Conservation (phyloP, 2,888 invertebrate genomes). For the Drosophila paramelanica region DNA sequence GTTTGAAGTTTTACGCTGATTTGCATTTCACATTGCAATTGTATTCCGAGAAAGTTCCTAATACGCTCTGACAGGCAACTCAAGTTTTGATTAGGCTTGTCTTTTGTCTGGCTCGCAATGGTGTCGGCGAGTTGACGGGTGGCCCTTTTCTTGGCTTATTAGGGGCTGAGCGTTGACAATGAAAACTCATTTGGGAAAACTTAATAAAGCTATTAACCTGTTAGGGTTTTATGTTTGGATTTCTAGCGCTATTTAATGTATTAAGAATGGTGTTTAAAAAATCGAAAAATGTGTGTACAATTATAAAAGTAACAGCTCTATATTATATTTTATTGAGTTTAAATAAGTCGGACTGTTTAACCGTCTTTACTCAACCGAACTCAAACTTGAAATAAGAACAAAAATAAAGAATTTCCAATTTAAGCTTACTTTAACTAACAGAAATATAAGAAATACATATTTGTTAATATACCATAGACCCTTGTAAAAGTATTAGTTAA, state of each 20-base stretch:
- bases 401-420: too few species aligned
- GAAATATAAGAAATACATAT: too few species aligned
- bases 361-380: too few species aligned
- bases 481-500: not conserved
- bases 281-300: too few species aligned
- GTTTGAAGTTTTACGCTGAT: conserved; percentile 72
- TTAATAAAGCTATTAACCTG: conserved; percentile 36
- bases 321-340: too few species aligned
- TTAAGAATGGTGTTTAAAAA: too few species aligned
- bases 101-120: conserved; percentile 43
- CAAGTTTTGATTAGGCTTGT: conserved; percentile 49
- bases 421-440: too few species aligned
- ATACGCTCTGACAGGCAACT: conserved; percentile 20
- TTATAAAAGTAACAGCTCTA: too few species aligned
- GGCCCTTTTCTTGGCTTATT: conserved; percentile 49
- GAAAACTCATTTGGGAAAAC: conserved; percentile 11
- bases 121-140: conserved; percentile 63
- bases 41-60: conserved; percentile 17
- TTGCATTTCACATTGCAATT: conserved; percentile 58
- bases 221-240: conserved; percentile 5
- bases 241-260: too few species aligned
- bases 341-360: too few species aligned
- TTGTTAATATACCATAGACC: too few species aligned
- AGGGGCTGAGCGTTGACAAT: conserved; percentile 18
- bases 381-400: too few species aligned